phyloP scores from a whole-genome alignment of 1,140 invertebrate genomes.

The Calycopis cecrops region DNA sequence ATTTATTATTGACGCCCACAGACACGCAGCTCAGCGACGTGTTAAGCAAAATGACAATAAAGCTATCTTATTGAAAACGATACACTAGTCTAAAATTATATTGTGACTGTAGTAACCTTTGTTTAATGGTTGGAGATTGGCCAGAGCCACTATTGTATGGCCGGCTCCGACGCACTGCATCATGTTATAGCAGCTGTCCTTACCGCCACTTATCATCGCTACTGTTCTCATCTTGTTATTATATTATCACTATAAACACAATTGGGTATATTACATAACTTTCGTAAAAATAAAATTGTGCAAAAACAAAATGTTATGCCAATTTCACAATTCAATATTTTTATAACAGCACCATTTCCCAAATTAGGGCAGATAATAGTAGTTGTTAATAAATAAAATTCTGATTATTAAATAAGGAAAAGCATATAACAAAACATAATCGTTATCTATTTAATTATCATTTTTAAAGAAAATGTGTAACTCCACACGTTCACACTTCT shows the following conservation, averaged over 20 bases:
- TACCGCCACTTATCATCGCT: slow-evolving; percentile 96
- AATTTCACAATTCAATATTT: slow-evolving; percentile 50
- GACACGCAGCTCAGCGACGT: no score
- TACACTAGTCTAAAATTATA: slow-evolving; percentile 33
- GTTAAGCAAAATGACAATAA: not conserved
- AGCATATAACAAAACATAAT: slow-evolving; percentile 34
- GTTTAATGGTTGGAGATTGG: slow-evolving; percentile 93
- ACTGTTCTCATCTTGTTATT: slow-evolving; percentile 87
- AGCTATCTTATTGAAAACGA: slow-evolving; percentile 4
- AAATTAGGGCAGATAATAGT: not conserved
- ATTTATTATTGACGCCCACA: no score
- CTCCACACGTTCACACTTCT: slow-evolving; percentile 13
- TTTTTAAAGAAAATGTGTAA: slow-evolving; percentile 8
- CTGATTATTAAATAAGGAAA: slow-evolving; percentile 17
- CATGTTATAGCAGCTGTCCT: slow-evolving; percentile 99
- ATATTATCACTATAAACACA: slow-evolving; percentile 40
- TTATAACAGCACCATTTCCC: slow-evolving; percentile 48
- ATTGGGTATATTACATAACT: slow-evolving; percentile 65
- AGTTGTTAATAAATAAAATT: not conserved
- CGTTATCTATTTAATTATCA: slow-evolving; percentile 45
- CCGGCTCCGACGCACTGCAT: slow-evolving; percentile 97
- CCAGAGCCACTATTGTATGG: slow-evolving; percentile 96
- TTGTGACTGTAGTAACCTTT: slow-evolving; percentile 79
- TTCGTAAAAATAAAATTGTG: slow-evolving; percentile 55
- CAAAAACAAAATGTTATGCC: slow-evolving; percentile 42